These are phyloP conservation scores for Sebastes alutus DNA, from an alignment of 2,797 vertebrate species.

Conservation along the genomic window DNA sequence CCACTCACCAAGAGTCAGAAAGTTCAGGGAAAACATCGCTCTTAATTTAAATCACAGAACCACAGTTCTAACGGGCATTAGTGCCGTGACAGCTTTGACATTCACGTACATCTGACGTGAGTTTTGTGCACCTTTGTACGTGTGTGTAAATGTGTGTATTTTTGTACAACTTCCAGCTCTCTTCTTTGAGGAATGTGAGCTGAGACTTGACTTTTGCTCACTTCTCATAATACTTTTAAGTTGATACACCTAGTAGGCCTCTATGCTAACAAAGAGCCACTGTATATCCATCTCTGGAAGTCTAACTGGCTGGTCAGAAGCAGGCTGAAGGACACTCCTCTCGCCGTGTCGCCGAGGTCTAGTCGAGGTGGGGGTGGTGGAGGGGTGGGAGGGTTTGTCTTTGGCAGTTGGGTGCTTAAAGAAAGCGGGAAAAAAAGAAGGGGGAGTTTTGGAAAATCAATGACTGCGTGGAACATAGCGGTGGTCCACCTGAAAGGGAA, in stretches of 20 bases:
- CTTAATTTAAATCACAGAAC: not conserved
- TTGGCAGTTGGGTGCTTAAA: conserved; percentile 45
- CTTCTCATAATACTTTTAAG: conserved; percentile 48
- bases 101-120: not conserved
- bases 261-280: conserved; percentile 45
- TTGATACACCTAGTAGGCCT: conserved; percentile 39
- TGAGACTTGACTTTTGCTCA: conserved; percentile 25
- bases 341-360: conserved; percentile 20
- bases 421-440: conserved; percentile 23
- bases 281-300: conserved; percentile 35
- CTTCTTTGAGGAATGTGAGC: conserved; percentile 23
- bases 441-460: conserved; percentile 77
- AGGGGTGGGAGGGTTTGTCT: conserved; percentile 41
- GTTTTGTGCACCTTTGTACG: not conserved
- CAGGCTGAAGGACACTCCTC: conserved; percentile 36
- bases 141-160: not conserved
- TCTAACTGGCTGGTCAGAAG: conserved; percentile 8
- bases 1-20: conserved; percentile 12
- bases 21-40: conserved; percentile 28
- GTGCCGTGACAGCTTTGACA: not conserved
- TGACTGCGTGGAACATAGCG: conserved; percentile 67
- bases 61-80: not conserved
- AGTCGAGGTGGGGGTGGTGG: conserved; percentile 19
- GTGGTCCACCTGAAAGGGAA: conserved; percentile 76
- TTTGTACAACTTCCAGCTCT: not conserved